phyloP scores from a whole-genome alignment of 2,888 invertebrate species.

The Catocala sponsa region DNA sequence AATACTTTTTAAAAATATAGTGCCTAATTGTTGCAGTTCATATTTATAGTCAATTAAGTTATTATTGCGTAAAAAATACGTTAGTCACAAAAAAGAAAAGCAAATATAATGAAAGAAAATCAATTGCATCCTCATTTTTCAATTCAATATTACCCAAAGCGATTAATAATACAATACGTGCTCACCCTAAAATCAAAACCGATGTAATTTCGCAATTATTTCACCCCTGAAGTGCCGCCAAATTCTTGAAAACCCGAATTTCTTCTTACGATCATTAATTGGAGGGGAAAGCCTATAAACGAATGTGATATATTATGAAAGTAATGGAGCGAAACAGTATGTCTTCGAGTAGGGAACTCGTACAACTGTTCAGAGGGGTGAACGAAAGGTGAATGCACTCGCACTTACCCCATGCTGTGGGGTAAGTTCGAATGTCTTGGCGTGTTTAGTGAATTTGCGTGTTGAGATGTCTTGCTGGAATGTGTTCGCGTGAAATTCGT shows the following conservation, averaged over 20 bases:
- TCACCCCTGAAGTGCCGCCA: constrained; percentile 3
- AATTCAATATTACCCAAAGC: not conserved
- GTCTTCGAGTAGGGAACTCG: constrained; percentile 32
- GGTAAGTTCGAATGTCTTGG: constrained; percentile 14
- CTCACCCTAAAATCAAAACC: not conserved
- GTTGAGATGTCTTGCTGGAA: not conserved
- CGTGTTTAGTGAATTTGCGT: not conserved
- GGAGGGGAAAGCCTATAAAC: constrained; percentile 28
- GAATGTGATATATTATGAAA: constrained; percentile 32
- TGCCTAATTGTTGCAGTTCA: no score
- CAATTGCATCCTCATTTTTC: not conserved
- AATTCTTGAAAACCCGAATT: constrained; percentile 13
- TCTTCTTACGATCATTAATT: constrained; percentile 24
- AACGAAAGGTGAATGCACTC: constrained; percentile 42
- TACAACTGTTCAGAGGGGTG: constrained; percentile 40
- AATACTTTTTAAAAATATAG: no score
- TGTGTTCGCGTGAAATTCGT: not conserved
- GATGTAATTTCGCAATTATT: constrained; percentile 5
- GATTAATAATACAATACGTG: no score
- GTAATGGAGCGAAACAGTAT: constrained; percentile 38
- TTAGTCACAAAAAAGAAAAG: no score
- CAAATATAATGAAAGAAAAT: no score
- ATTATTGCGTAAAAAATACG: no score
- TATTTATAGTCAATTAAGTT: no score
- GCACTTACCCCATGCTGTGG: constrained; percentile 23